These are phyloP conservation scores for Etheostoma spectabile DNA, from an alignment of 2,113 vertebrate species.

Conservation along the genomic window DNA sequence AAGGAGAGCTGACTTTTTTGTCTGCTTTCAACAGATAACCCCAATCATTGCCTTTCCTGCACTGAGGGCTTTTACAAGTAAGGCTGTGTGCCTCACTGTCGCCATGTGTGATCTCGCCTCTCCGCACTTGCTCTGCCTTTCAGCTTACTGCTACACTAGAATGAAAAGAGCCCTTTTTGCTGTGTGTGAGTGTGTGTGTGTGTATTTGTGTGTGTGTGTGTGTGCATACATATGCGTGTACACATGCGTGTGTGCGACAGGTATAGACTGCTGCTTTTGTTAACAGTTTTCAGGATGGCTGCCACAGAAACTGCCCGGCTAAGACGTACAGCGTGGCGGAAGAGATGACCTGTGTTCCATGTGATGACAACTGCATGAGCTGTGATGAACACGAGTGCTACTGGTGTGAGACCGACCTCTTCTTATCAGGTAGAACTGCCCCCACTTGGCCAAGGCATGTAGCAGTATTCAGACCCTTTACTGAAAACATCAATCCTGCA, in stretches of 20 bases:
- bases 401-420: constrained; percentile 90
- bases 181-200: constrained; percentile 4
- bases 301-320: constrained; percentile 89
- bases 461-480: background rate
- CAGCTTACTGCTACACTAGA: constrained; percentile 30
- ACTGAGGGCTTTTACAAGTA: constrained; percentile 90
- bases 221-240: background rate
- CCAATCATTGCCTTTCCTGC: constrained; percentile 89
- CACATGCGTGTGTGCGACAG: constrained; percentile 3
- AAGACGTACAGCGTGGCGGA: constrained; percentile 87
- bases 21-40: constrained; percentile 88
- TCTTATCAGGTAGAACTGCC: constrained; percentile 85
- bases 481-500: background rate
- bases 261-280: constrained; percentile 35
- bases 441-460: background rate
- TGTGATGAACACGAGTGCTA: constrained; percentile 88
- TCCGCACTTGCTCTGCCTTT: constrained; percentile 37
- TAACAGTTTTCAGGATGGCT: constrained; percentile 88
- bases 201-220: constrained; percentile 18
- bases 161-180: constrained; percentile 38
- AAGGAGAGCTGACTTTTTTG: constrained; percentile 62
- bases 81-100: constrained; percentile 78
- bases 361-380: constrained; percentile 85
- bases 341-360: constrained; percentile 85
- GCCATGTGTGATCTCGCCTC: constrained; percentile 58